Evolutionary conservation across 2,113 vertebrate species (phyloP).

Genomic region (Phylloscopus whistleri): DNA sequence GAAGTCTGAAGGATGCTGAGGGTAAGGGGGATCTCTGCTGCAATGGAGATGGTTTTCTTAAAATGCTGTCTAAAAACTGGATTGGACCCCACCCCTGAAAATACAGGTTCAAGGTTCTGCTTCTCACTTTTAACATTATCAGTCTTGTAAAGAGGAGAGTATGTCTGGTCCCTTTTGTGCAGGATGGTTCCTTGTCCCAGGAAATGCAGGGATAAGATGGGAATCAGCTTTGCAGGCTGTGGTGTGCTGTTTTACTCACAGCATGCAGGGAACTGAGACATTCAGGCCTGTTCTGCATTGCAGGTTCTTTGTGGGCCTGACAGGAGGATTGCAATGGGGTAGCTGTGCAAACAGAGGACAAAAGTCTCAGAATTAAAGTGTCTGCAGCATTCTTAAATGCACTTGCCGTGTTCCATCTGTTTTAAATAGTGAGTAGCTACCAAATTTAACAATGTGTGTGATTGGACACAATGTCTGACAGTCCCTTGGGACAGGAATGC

Average conservation of each 20-base stretch:
- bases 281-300: neutral
- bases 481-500: neutral
- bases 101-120: neutral
- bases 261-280: fast-evolving
- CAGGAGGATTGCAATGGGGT: neutral
- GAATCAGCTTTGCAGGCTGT: neutral
- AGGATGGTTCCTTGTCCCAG: neutral
- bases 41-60: neutral
- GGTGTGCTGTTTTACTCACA: neutral
- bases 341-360: neutral
- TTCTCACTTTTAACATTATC: neutral
- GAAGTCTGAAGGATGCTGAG: neutral
- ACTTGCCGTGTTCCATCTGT: neutral
- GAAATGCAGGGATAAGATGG: neutral
- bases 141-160: neutral
- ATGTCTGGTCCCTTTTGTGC: neutral
- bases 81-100: neutral
- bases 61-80: neutral
- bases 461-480: neutral
- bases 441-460: neutral
- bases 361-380: neutral
- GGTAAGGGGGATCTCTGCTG: neutral
- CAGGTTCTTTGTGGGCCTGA: neutral
- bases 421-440: neutral
- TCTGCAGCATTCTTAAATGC: neutral